Evolutionary conservation across 2,888 invertebrate species (phyloP).

Genomic region (Brassicogethes aeneus): DNA sequence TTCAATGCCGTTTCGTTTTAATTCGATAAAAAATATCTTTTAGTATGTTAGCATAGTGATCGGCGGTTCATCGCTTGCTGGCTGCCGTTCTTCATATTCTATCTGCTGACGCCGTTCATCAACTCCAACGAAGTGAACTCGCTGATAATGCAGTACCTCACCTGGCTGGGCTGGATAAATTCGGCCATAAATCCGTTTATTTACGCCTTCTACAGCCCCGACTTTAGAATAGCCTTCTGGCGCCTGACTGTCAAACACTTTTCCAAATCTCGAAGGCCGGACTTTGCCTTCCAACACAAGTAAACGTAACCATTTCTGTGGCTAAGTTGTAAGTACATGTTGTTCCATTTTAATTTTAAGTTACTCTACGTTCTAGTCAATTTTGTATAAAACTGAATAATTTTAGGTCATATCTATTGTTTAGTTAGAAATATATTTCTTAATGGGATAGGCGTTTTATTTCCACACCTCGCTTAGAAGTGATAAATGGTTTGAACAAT

Average conservation of each 20-base stretch:
- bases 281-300: constrained; percentile 36
- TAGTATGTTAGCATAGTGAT: constrained; percentile 84
- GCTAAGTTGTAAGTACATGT: not conserved
- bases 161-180: constrained; percentile 87
- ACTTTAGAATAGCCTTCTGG: constrained; percentile 82
- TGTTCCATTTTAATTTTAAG: not conserved
- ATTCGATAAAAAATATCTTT: too few species aligned
- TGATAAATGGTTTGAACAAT: too few species aligned
- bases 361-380: not conserved
- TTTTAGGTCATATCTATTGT: too few species aligned
- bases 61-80: constrained; percentile 80
- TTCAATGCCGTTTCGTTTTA: too few species aligned
- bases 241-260: constrained; percentile 66
- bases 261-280: constrained; percentile 39
- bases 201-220: constrained; percentile 82
- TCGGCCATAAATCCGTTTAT: constrained; percentile 87
- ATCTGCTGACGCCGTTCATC: constrained; percentile 71
- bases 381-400: too few species aligned
- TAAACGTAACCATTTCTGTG: constrained; percentile 14
- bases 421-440: too few species aligned
- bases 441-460: too few species aligned
- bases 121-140: constrained; percentile 46
- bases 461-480: too few species aligned
- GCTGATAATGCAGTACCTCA: constrained; percentile 63
- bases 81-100: constrained; percentile 80